Conservation (phyloP, 2,888 invertebrate genomes). For the Diploptera punctata region DNA sequence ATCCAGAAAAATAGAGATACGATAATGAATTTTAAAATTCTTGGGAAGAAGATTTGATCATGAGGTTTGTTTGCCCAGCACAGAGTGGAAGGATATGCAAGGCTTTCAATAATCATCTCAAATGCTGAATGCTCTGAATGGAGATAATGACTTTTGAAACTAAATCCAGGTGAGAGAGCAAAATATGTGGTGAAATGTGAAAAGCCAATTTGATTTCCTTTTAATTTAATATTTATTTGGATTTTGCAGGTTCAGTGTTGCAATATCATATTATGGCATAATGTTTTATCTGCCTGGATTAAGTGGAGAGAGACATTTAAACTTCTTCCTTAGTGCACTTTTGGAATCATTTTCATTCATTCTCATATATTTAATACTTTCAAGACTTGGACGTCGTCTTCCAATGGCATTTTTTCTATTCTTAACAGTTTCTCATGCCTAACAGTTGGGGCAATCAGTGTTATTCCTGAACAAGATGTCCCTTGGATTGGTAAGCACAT, state of each 20-base stretch:
- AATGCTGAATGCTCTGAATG: no score
- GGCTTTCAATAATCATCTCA: no score
- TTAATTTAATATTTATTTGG: no score
- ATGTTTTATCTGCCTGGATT: constrained; percentile 54
- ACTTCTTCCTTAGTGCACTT: constrained; percentile 58
- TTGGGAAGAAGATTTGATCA: no score
- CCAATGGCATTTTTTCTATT: constrained; percentile 55
- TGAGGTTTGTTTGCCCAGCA: no score
- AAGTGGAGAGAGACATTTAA: constrained; percentile 57
- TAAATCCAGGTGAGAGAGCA: no score
- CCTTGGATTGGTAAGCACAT: not conserved
- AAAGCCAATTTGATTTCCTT: no score
- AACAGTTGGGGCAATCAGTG: constrained; percentile 51
- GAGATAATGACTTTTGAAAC: no score
- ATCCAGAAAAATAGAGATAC: no score
- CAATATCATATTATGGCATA: constrained; percentile 56
- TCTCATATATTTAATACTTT: constrained; percentile 52
- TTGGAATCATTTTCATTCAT: constrained; percentile 57
- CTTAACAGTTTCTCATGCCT: constrained; percentile 55
- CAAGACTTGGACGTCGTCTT: constrained; percentile 55
- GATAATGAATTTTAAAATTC: no score
- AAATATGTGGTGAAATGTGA: no score
- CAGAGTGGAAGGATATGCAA: no score
- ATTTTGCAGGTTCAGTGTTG: constrained; percentile 56
- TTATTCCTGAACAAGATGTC: constrained; percentile 23